Percentiles rank a stretch among this genome's conserved stretches.
Evolutionary conservation across 92 coral and sea anemone species (phyloP).

Genomic region (Heliopora coerulea): DNA sequence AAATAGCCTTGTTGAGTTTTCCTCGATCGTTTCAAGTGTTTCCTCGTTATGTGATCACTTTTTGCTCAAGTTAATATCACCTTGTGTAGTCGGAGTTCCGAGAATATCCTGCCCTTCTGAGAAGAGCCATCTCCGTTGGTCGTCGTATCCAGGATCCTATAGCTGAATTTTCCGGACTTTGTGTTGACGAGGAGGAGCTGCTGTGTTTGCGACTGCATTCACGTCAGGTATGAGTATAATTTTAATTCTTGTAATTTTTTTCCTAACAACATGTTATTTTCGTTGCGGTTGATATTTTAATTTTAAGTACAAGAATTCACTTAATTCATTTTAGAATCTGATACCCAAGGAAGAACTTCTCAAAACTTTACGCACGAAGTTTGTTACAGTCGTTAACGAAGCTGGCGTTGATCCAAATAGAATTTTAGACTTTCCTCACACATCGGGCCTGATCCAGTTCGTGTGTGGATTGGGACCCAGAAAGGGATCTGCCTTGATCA

Average conservation of each 20-base stretch:
- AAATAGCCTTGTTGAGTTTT: too few species aligned
- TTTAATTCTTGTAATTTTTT: too few species aligned
- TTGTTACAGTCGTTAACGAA: conserved; percentile 88
- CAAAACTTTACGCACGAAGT: conserved; percentile 69
- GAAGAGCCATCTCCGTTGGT: conserved; percentile 95
- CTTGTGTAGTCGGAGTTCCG: conserved; percentile 77
- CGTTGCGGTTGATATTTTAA: too few species aligned
- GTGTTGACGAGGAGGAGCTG: conserved; percentile 92
- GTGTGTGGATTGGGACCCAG: conserved; percentile 99
- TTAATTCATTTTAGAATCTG: conserved; percentile 65
- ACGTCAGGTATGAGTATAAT: conserved; percentile 60
- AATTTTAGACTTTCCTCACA: conserved; percentile 83
- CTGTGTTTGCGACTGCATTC: conserved; percentile 85
- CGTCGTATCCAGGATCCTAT: conserved; percentile 93
- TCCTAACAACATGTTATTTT: too few species aligned
- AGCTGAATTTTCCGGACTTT: conserved; percentile 84
- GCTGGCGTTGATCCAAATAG: conserved; percentile 97
- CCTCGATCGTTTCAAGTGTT: too few species aligned
- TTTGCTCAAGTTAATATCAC: neutral
- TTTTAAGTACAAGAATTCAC: too few species aligned
- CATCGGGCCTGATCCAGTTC: conserved; percentile 84
- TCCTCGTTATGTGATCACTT: neutral
- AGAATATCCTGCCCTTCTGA: conserved; percentile 88
- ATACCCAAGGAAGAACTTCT: conserved; percentile 80
- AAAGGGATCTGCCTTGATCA: conserved; percentile 79